These are phyloP conservation scores for Drosophila mayaguana DNA, from an alignment of 2,888 invertebrate species.

Conservation along the genomic window DNA sequence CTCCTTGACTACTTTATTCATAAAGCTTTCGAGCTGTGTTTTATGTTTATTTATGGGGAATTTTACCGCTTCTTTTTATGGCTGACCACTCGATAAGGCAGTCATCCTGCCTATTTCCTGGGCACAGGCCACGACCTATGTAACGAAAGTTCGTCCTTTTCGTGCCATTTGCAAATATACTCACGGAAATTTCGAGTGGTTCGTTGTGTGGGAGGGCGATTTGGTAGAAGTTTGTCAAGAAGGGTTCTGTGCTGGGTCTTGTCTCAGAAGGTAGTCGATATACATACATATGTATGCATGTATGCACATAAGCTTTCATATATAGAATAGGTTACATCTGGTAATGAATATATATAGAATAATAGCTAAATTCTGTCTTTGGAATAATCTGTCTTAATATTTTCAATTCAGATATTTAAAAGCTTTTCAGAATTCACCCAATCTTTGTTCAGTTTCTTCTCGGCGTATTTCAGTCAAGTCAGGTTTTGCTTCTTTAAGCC, in stretches of 20 bases:
- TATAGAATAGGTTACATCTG: no score
- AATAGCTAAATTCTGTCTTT: no score
- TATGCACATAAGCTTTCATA: no score
- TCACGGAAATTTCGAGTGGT: slow-evolving; percentile 17
- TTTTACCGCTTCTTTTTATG: slow-evolving; percentile 40
- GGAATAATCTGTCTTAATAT: no score
- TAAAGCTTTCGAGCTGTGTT: slow-evolving; percentile 34
- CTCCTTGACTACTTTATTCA: slow-evolving; percentile 8
- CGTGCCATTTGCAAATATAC: slow-evolving; percentile 59
- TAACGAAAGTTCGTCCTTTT: slow-evolving; percentile 15
- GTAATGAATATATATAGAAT: no score
- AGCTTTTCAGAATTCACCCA: no score
- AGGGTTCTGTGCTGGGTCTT: not conserved
- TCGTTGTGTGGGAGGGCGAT: not conserved
- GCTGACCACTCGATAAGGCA: slow-evolving; percentile 53
- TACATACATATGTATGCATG: not conserved
- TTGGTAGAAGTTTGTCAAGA: not conserved
- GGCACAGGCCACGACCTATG: not conserved
- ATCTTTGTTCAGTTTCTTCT: not conserved
- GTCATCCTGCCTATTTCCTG: not conserved
- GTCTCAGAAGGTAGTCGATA: no score
- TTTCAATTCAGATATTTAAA: no score
- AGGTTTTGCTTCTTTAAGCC: not conserved
- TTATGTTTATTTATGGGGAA: slow-evolving; percentile 68
- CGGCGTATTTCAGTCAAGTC: not conserved